Evolutionary conservation across 1,140 invertebrate genomes (phyloP), one percentile per base, ranked within the genome.

Genomic region (Saccostrea echinata): DNA sequence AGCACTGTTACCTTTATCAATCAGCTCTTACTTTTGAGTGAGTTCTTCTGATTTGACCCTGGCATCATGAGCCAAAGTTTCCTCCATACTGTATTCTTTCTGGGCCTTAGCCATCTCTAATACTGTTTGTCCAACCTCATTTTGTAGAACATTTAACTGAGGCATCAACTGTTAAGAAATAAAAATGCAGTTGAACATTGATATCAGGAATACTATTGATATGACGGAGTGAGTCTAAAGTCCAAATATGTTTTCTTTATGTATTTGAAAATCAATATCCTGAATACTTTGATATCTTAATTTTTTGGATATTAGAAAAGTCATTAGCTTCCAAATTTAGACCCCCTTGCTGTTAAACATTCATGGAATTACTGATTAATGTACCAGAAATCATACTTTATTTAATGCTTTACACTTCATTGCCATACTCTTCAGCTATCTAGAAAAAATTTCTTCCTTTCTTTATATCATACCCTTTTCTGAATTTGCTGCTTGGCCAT

Each of bases 11-110:
- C 43, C 43, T 9, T 43, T 8, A 43, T 43, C 9, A 43, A 43
- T 43, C 43, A 43, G 43, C 43, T 43, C 43, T 43, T 96, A 98
- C 97, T 99, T 99, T 95, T 99, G 98, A 94, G 99, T 98, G 88
- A 98, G 98, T 89, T 99, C 98, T 91, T 97, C 97, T 84, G 98
- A 98, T 94, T 99, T 99, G 92, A 98, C 98, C 71, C 98, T 96
- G 0, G 98, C 98, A 93, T 99, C 98, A 92, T 99, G 97, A 13
- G 98, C 98, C 52, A 97, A 97, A 91, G 98, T 97, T 94, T 99
- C 98, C 92, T 99, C 98, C 90, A 99, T 98, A 91, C 98, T 98
- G 95, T 99, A 99, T 0, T 97, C 95, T 95, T 99, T 99, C 95
- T 99, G 98, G 71, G 97, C 97, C 94, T 99, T 98, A 94, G 98